Conservation (phyloP, 2,888 invertebrate genomes). For the Microctonus hyperodae region DNA sequence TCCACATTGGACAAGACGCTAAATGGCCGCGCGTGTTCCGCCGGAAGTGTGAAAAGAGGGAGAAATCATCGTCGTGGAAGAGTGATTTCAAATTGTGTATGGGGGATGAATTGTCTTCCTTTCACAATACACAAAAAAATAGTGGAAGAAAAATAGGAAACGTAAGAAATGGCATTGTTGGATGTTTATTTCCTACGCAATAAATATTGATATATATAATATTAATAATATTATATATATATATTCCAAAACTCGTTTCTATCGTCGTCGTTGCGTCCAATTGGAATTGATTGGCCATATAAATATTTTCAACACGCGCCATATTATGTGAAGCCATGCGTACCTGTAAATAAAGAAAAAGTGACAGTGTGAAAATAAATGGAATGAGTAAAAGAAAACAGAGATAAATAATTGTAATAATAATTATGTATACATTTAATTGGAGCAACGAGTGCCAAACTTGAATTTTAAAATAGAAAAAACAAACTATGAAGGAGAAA, state of each 20-base stretch:
- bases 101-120: constrained; percentile 16
- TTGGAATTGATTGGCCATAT: constrained; percentile 6
- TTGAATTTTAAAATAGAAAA: constrained; percentile 42
- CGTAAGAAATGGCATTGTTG: not conserved
- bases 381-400: constrained; percentile 5
- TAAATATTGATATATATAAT: constrained; percentile 26
- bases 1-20: constrained; percentile 38
- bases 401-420: constrained; percentile 34
- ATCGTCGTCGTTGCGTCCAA: constrained; percentile 1
- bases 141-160: not conserved
- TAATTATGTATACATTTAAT: not conserved
- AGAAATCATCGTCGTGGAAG: constrained; percentile 20
- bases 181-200: constrained; percentile 1
- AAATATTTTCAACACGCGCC: constrained; percentile 21
- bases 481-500: not conserved
- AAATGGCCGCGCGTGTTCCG: constrained; percentile 46
- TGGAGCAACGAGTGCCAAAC: constrained; percentile 59
- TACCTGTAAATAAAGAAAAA: constrained; percentile 24
- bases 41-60: constrained; percentile 32
- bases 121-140: not conserved
- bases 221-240: not conserved
- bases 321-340: constrained; percentile 24
- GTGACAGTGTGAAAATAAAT: constrained; percentile 4
- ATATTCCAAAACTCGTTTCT: not conserved
- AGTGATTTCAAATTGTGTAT: constrained; percentile 1